Evolutionary conservation across 2,888 invertebrate species (phyloP).

Genomic region (Xestia rhomboidea): DNA sequence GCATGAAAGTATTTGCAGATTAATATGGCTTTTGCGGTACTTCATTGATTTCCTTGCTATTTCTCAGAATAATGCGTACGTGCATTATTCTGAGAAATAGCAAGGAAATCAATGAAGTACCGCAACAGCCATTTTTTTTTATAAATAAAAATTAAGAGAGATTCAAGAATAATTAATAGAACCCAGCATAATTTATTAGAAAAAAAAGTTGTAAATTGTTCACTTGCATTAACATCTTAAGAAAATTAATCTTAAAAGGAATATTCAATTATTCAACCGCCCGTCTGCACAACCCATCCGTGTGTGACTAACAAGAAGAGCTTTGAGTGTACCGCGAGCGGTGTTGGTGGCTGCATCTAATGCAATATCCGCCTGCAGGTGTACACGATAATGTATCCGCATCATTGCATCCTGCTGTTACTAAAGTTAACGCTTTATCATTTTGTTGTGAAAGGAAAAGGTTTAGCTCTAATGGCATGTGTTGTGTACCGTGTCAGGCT

Average conservation of each 20-base stretch:
- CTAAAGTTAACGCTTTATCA: conserved; percentile 60
- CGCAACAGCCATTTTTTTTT: too few relatives aligned
- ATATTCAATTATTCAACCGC: conserved; percentile 55
- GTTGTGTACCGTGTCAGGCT: conserved; percentile 44
- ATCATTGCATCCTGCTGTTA: conserved; percentile 73
- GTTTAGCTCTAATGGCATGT: conserved; percentile 44
- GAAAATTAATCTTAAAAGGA: conserved; percentile 14
- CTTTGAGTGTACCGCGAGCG: conserved; percentile 73
- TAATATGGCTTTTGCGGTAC: neutral
- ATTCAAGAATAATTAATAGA: neutral
- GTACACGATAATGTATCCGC: conserved; percentile 80
- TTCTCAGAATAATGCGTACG: too few relatives aligned
- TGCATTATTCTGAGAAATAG: too few relatives aligned
- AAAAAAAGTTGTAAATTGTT: conserved; percentile 13
- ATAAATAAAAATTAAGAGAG: neutral
- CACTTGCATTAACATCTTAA: conserved; percentile 8
- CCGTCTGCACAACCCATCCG: conserved; percentile 69
- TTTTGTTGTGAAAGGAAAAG: conserved; percentile 58
- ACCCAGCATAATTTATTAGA: too few relatives aligned
- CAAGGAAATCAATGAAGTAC: too few relatives aligned
- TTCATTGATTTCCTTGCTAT: too few relatives aligned
- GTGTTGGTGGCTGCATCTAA: conserved; percentile 82
- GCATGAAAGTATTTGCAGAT: neutral
- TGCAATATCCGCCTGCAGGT: conserved; percentile 86
- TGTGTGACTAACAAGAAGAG: conserved; percentile 73